These are phyloP conservation scores for Polyommatus iphigenia DNA, from an alignment of 2,888 invertebrate species.

Conservation along the genomic window DNA sequence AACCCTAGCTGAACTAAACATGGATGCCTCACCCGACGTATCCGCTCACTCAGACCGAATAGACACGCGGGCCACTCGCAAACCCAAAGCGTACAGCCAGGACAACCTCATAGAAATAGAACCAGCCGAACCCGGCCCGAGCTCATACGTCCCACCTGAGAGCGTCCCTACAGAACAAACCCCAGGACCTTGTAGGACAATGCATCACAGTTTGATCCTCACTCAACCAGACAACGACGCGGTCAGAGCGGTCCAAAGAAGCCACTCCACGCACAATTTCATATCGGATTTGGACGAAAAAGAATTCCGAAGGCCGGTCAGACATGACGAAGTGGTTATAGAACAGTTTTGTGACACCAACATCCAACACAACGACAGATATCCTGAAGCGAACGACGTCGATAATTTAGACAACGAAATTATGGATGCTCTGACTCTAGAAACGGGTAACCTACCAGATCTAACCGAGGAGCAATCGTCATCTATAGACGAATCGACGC, in stretches of 20 bases:
- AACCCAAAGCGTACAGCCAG: conserved; percentile 55
- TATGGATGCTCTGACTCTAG: conserved; percentile 63
- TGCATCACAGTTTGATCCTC: conserved; percentile 61
- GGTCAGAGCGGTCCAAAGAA: conserved; percentile 50
- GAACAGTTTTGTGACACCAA: conserved; percentile 63
- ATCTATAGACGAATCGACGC: conserved; percentile 65
- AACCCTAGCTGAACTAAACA: conserved; percentile 47
- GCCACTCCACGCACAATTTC: conserved; percentile 58
- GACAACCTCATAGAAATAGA: conserved; percentile 43
- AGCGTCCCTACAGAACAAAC: conserved; percentile 38
- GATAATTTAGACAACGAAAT: conserved; percentile 67
- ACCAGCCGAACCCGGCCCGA: conserved; percentile 38
- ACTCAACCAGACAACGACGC: conserved; percentile 49
- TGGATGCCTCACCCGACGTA: conserved; percentile 47
- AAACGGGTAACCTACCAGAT: conserved; percentile 65
- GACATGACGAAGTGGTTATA: conserved; percentile 36
- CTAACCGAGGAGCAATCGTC: conserved; percentile 67
- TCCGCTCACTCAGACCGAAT: conserved; percentile 29
- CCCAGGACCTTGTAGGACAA: conserved; percentile 35
- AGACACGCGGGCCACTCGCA: conserved; percentile 36
- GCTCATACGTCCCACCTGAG: conserved; percentile 35
- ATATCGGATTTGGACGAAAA: conserved; percentile 41
- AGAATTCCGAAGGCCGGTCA: conserved; percentile 46
- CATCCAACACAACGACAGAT: conserved; percentile 69
- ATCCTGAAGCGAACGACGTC: conserved; percentile 66